These are phyloP conservation scores for Onthophagus taurus DNA, from an alignment of 1,140 invertebrate genomes.

Conservation along the genomic window DNA sequence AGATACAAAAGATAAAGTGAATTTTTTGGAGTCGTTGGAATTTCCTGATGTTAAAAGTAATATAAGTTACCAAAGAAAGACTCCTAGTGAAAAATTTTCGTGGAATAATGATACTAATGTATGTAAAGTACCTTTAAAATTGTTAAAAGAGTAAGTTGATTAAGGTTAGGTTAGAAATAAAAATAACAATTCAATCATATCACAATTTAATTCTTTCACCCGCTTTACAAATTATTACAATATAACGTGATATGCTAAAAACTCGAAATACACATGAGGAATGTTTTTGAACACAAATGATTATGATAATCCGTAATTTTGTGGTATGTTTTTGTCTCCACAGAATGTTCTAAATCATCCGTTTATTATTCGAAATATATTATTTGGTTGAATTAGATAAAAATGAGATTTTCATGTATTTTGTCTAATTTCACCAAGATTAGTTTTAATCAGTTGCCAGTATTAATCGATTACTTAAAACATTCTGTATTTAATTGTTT, in stretches of 20 bases:
- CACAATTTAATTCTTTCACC: slow-evolving; percentile 15
- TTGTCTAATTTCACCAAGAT: no score
- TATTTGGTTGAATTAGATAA: no score
- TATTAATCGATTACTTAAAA: no score
- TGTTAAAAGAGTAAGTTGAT: no score
- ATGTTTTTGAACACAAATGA: slow-evolving; percentile 1
- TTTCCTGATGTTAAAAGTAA: slow-evolving; percentile 6
- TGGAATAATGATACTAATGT: no score
- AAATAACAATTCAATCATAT: slow-evolving; percentile 12
- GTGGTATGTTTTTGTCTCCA: neutral
- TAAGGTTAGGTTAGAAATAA: slow-evolving; percentile 10
- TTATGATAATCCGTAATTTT: neutral
- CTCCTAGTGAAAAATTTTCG: neutral
- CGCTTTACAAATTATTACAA: slow-evolving; percentile 12
- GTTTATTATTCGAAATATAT: no score
- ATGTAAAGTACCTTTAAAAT: no score
- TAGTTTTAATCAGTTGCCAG: no score
- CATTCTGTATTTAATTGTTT: no score
- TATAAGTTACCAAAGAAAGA: slow-evolving; percentile 2
- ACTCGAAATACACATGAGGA: slow-evolving; percentile 7
- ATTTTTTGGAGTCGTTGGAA: slow-evolving; percentile 9
- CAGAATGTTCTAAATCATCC: no score
- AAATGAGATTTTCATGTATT: no score
- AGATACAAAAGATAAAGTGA: slow-evolving; percentile 8
- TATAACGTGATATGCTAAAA: slow-evolving; percentile 9